Evolutionary conservation across 37 sponge, comb jelly and placozoan species (phyloP).

Genomic region (Halichondria panicea): DNA sequence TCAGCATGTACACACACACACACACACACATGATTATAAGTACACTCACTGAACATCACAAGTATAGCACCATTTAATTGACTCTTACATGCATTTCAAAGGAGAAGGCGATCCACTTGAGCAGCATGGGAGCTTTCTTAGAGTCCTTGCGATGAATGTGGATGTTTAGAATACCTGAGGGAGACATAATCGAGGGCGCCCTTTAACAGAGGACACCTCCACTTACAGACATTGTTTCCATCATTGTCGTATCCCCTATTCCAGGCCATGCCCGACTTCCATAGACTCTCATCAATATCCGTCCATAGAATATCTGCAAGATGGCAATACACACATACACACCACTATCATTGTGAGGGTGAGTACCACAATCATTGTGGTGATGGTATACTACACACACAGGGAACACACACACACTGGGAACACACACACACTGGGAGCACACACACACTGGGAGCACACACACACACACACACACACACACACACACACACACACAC

Average conservation of each 20-base stretch:
- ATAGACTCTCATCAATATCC: constrained; percentile 35
- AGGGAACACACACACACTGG: too few relatives aligned
- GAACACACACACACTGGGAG: too few relatives aligned
- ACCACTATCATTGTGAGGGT: not conserved
- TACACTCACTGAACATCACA: not conserved
- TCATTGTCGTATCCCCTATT: constrained; percentile 47
- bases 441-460: too few relatives aligned
- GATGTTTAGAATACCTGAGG: constrained; percentile 67
- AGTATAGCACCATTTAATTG: not conserved
- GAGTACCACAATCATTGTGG: not conserved
- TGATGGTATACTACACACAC: not conserved
- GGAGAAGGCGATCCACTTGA: constrained; percentile 70
- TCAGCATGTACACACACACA: too few relatives aligned
- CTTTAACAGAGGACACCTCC: not conserved
- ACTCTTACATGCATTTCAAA: constrained; percentile 72
- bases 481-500: too few relatives aligned
- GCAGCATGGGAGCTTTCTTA: constrained; percentile 25
- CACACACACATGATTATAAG: not conserved
- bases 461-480: too few relatives aligned
- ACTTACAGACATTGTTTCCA: constrained; percentile 51
- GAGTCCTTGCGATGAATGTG: constrained; percentile 63
- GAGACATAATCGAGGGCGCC: not conserved
- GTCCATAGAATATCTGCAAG: constrained; percentile 24
- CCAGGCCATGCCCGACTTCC: constrained; percentile 50
- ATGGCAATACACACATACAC: too few relatives aligned